Base-by-base conservation (phyloP, 2,113 vertebrate species). In the Pelvicachromis taeniatus region DNA sequence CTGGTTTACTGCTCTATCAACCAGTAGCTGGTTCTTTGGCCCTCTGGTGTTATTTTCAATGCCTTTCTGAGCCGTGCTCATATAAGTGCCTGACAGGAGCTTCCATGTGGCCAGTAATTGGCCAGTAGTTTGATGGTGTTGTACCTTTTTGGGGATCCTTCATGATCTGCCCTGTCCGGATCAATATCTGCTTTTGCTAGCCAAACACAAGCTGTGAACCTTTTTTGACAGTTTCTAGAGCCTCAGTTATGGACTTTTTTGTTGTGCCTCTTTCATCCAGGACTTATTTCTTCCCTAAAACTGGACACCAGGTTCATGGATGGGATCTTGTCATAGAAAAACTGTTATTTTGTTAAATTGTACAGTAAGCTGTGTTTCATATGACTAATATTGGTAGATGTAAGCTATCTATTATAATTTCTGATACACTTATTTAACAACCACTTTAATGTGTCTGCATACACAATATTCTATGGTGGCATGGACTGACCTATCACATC, bases 71-170 rank as follows among this genome's bases (percentile, higher is more conserved):
- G 61, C 61, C 40, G 61, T 65, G 35, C 4, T 65, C 35, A 23
- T 40, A 23, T 65, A n/a, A 23, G 12, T 65, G 35, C 61, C 61
- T 65, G 35, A 65, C 11, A 65, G 61, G 3, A 65, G 61, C 35
- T 65, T 65, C 61, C 7, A 14, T 40, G 35, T 40, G 61, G 61
- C 61, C 33, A 40, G 61, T 65, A 65, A 65, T 65, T 65, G 61
- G 61, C 12, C 1, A 1, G 7, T 40, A 40, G n/a, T 40, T 65
- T 40, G 35, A 65, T 40, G 61, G 61, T 65, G 35, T 40, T 21
- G n/a, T 65, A 65, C 61, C 12, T 14, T 65, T 65, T n/a, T 65
- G 61, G n/a, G 61, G 61, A 65, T 40, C n/a, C 35, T 65, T 65
- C 35, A 65, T 65, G 12, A 40, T 65, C 35, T 65, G 35, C 61